These are phyloP conservation scores for Catharus bicknelli DNA, from an alignment of 2,113 vertebrate genomes.

Conservation along the genomic window DNA sequence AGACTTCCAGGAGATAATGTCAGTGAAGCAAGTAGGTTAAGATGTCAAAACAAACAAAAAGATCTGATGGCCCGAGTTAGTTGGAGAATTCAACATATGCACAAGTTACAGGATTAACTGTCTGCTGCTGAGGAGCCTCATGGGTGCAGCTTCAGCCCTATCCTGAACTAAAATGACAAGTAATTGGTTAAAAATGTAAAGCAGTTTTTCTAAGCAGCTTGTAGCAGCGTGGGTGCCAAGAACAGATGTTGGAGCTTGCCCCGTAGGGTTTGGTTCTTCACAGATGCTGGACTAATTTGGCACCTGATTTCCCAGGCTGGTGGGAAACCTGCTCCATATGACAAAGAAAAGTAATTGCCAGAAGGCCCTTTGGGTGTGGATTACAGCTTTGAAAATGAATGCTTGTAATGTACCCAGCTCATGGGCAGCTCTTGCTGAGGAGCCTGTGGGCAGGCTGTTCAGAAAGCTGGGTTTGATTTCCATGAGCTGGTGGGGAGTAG, in stretches of 20 bases:
- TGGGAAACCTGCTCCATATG: neutral
- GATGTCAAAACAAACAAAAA: neutral
- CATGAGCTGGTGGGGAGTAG: neutral
- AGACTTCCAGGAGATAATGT: neutral
- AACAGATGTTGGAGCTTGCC: conserved; percentile 45
- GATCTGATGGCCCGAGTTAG: neutral
- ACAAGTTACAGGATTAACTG: neutral
- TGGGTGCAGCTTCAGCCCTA: neutral
- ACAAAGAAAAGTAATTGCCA: conserved; percentile 23
- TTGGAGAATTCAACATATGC: neutral
- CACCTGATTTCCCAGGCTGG: conserved; percentile 33
- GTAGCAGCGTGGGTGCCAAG: neutral
- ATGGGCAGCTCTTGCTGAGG: neutral
- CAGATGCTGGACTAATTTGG: conserved; percentile 53
- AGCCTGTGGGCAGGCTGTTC: neutral
- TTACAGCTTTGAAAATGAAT: neutral
- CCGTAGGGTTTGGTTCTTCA: neutral
- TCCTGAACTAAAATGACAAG: neutral
- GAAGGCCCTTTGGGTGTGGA: neutral
- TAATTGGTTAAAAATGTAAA: conserved; percentile 40
- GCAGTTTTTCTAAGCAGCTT: conserved; percentile 21
- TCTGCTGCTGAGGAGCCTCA: neutral
- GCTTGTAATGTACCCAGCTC: neutral
- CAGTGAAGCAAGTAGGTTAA: neutral
- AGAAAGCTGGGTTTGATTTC: neutral